Evolutionary conservation across 2,888 invertebrate species (phyloP).

Genomic region (Cheiracanthium punctorium): DNA sequence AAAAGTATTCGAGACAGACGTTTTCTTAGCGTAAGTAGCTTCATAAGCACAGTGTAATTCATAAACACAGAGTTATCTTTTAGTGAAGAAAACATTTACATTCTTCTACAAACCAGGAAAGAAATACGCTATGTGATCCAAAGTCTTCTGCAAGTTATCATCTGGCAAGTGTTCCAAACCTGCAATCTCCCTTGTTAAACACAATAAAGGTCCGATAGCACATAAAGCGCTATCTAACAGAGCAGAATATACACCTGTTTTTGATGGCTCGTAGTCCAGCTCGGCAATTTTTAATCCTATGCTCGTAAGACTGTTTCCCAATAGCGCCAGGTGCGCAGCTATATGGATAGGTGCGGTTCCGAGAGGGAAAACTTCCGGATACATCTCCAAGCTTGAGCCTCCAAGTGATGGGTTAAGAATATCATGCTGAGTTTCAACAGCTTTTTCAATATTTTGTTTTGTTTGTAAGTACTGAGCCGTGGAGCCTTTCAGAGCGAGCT

Average conservation of each 20-base stretch:
- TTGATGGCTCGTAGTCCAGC: conserved; percentile 83
- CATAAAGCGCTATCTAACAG: conserved; percentile 93
- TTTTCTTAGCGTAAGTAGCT: no score
- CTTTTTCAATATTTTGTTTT: conserved; percentile 74
- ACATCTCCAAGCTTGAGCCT: no score
- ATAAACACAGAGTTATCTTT: no score
- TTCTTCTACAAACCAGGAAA: conserved; percentile 90
- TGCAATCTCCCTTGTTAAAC: conserved; percentile 89
- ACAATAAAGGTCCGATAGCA: conserved; percentile 90
- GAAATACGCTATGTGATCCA: conserved; percentile 96
- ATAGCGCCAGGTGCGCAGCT: conserved; percentile 91
- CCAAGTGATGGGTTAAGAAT: no score
- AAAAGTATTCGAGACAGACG: no score
- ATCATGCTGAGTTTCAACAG: not conserved
- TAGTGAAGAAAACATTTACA: no score
- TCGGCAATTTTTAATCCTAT: conserved; percentile 80
- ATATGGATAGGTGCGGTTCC: conserved; percentile 86
- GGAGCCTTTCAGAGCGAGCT: conserved; percentile 78
- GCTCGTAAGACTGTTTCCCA: conserved; percentile 94
- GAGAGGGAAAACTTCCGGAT: not conserved
- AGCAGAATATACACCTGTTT: conserved; percentile 94
- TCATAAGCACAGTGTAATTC: no score
- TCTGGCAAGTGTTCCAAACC: conserved; percentile 83
- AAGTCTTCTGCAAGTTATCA: conserved; percentile 81
- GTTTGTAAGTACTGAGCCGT: conserved; percentile 75